Evolutionary conservation across 2,797 vertebrate species (phyloP), one percentile per base, ranked within the genome.

Genomic region (Chaenodraco wilsoni): DNA sequence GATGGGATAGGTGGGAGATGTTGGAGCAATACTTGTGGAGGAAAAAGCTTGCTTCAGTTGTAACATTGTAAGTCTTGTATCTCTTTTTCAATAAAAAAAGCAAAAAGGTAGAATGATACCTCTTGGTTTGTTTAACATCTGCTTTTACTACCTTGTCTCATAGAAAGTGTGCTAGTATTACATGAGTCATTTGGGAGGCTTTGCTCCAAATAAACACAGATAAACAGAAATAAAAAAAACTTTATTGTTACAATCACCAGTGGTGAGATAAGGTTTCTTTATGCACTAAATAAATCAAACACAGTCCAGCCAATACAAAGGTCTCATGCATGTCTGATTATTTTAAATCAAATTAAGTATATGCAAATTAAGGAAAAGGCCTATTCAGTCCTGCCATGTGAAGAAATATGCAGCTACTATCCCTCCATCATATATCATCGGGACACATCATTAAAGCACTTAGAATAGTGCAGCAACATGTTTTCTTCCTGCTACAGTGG

Each of bases 141-240:
- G 33, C 33, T 37, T 7, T 40, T 4, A 3, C 5, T 21, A 19
- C 44, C n/a, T 56, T 21, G 5, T 46, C n/a, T 16, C 52, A 11
- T 7, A 57, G 9, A 57, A 40, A 40, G 44, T 3, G 51, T 2
- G 0, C 17, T 1, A 31, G 27, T 37, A 61, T 72, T 6, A 16
- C 2, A 50, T 59, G 1, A 60, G 46, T 48, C 2, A 37, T 46
- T 45, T 13, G 37, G 11, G 13, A 17, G 9, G 14, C 31, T 48
- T 15, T 40, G 19, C 21, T 45, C 5, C 21, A 46, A 51, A 64
- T n/a, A 73, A 78, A 63, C 40, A 64, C 27, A 52, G n/a, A 68
- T 37, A 52, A 46, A 65, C 27, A 40, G 1, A 41, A 33, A 23
- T 60, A 9, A 3, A 16, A 56, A 51, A 49, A 12, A 50, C 27